Evolutionary conservation across 2,797 vertebrate species (phyloP).

Genomic region (Esox masquinongy): DNA sequence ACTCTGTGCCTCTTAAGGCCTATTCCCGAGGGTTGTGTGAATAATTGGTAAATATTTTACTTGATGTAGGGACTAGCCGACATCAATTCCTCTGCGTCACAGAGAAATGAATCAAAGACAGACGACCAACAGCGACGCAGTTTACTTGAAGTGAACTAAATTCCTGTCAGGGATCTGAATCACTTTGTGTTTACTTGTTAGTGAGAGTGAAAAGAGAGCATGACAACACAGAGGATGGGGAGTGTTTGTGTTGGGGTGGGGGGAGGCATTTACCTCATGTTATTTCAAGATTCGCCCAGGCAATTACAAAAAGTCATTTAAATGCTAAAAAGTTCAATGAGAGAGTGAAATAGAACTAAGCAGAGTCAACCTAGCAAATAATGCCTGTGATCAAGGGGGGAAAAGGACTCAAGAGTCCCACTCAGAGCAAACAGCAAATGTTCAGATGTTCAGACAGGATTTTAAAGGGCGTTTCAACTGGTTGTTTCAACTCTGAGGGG

Average conservation of each 20-base stretch:
- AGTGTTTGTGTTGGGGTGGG: conserved; percentile 4
- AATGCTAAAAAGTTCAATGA: conserved; percentile 56
- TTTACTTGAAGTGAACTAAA: conserved; percentile 6
- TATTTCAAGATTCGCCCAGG: conserved; percentile 44
- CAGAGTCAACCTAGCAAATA: conserved; percentile 46
- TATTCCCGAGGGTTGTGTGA: conserved; percentile 23
- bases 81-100: conserved; percentile 37
- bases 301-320: conserved; percentile 63
- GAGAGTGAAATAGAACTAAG: conserved; percentile 45
- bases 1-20: conserved; percentile 22
- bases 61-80: conserved; percentile 33
- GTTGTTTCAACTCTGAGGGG: neutral
- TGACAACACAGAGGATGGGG: conserved; percentile 34
- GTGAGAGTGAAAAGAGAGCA: conserved; percentile 38
- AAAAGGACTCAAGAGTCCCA: conserved; percentile 15
- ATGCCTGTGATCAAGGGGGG: conserved; percentile 44
- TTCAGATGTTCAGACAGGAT: conserved; percentile 7
- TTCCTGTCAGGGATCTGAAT: conserved; percentile 22
- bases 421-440: neutral
- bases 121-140: conserved; percentile 7
- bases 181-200: conserved; percentile 48
- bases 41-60: conserved; percentile 54
- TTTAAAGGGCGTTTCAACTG: conserved; percentile 6
- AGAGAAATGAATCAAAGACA: conserved; percentile 32
- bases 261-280: conserved; percentile 29